Evolutionary conservation across 2,888 invertebrate species (phyloP).

Genomic region (Caradrina kadenii): DNA sequence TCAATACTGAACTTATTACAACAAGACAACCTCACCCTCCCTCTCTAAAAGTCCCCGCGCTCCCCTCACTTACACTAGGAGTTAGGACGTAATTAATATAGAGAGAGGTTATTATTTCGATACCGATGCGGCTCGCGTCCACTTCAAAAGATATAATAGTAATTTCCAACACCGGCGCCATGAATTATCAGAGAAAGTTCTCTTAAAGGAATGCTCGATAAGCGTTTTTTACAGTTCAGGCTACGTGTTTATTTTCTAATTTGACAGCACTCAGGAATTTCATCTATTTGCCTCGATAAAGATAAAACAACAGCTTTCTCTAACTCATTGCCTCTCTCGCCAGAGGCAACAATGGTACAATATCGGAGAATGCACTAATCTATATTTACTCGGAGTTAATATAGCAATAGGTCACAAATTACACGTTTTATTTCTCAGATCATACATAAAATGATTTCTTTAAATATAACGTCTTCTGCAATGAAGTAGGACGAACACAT

Average conservation of each 20-base stretch:
- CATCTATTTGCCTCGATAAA: slow-evolving; percentile 37
- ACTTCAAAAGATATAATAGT: slow-evolving; percentile 76
- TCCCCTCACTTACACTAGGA: slow-evolving; percentile 79
- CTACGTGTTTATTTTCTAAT: slow-evolving; percentile 63
- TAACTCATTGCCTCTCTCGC: slow-evolving; percentile 5
- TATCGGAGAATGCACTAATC: slow-evolving; percentile 10
- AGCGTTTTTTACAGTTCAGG: slow-evolving; percentile 60
- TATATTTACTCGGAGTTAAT: not conserved
- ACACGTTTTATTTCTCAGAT: slow-evolving; percentile 2
- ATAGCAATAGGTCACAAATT: slow-evolving; percentile 14
- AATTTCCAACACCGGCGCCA: slow-evolving; percentile 73
- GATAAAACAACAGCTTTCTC: slow-evolving; percentile 32
- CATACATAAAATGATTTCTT: slow-evolving; percentile 13
- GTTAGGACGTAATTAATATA: slow-evolving; percentile 84
- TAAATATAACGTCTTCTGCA: slow-evolving; percentile 26
- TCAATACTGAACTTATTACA: slow-evolving; percentile 75
- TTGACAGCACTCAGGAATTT: slow-evolving; percentile 51
- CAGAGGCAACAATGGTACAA: slow-evolving; percentile 8
- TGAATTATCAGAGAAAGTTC: slow-evolving; percentile 86
- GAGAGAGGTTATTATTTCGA: slow-evolving; percentile 86
- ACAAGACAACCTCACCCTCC: slow-evolving; percentile 78
- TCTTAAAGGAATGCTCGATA: slow-evolving; percentile 76
- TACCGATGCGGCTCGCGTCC: slow-evolving; percentile 71
- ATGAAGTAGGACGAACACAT: slow-evolving; percentile 51
- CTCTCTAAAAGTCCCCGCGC: slow-evolving; percentile 64